Percentiles rank a stretch among this genome's conserved stretches.
Conservation (phyloP, 2,797 vertebrate genomes). For the Galago senegalensis region DNA sequence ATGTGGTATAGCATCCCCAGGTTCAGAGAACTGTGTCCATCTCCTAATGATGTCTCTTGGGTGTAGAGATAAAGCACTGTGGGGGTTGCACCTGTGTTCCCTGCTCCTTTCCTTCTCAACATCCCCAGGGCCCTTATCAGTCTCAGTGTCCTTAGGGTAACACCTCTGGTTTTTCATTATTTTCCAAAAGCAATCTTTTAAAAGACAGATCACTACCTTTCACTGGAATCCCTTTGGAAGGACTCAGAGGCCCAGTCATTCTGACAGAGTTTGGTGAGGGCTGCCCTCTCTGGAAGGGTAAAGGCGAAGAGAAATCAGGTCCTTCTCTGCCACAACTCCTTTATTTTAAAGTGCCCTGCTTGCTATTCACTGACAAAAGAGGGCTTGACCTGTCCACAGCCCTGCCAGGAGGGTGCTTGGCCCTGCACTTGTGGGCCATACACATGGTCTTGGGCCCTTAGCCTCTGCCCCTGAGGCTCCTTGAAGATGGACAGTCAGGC, state of each 20-base stretch:
- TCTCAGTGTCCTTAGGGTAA: neutral
- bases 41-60: neutral
- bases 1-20: rapidly evolving
- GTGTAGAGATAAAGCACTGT: neutral
- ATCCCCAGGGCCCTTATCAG: neutral
- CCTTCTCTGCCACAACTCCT: rapidly evolving
- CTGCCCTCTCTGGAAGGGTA: neutral
- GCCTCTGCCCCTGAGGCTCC: neutral
- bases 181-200: neutral
- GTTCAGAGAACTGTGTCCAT: neutral
- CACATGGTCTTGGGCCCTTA: neutral
- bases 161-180: neutral
- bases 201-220: neutral
- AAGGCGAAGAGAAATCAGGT: neutral
- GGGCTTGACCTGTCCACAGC: neutral
- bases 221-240: neutral
- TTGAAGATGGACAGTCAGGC: neutral
- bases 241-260: too few relatives aligned
- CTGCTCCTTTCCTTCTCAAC: neutral
- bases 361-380: neutral
- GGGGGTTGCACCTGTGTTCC: neutral
- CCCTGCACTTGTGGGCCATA: neutral
- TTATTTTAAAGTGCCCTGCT: neutral
- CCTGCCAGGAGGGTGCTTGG: neutral
- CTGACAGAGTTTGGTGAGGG: neutral